Evolutionary conservation across 2,888 invertebrate species (phyloP).

Genomic region (Geophilus truncorum): DNA sequence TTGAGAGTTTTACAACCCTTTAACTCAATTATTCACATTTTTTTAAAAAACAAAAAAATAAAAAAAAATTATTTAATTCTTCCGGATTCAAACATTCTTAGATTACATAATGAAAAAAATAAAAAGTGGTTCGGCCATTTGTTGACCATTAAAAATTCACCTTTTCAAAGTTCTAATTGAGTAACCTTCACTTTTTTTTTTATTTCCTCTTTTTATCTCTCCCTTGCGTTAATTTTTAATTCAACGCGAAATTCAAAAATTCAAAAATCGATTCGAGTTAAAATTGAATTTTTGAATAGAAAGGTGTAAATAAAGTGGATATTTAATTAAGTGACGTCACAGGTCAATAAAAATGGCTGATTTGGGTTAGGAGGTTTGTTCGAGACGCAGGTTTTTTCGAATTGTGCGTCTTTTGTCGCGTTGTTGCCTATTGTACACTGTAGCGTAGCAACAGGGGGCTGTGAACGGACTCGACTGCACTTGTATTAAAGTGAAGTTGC

Average conservation of each 20-base stretch:
- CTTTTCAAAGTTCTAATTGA: conserved; percentile 4
- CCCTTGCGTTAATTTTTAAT: not conserved
- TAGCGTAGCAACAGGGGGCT: conserved; percentile 14
- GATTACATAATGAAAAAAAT: not conserved
- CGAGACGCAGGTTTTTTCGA: not conserved
- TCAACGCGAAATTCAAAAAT: not conserved
- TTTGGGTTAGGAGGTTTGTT: not conserved
- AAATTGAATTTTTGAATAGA: too few relatives aligned
- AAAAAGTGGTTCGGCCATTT: not conserved
- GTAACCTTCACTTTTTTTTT: not conserved
- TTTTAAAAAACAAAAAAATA: too few relatives aligned
- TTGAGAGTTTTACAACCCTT: not conserved
- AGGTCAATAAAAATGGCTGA: not conserved
- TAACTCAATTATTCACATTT: not conserved
- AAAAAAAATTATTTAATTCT: not conserved
- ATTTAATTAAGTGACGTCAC: not conserved
- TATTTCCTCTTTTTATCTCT: not conserved
- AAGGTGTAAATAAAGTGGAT: not conserved
- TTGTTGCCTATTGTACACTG: conserved; percentile 27
- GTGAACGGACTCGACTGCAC: conserved; percentile 21
- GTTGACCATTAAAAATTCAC: not conserved
- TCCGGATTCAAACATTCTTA: not conserved
- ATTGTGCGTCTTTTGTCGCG: conserved; percentile 7
- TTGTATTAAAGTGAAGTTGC: conserved; percentile 14
- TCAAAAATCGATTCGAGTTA: conserved; percentile 5